A percentile compares a stretch with the other conserved stretches of the same genome.
phyloP scores from a whole-genome alignment of 2,797 vertebrate genomes.

The Amazonetta brasiliensis region DNA sequence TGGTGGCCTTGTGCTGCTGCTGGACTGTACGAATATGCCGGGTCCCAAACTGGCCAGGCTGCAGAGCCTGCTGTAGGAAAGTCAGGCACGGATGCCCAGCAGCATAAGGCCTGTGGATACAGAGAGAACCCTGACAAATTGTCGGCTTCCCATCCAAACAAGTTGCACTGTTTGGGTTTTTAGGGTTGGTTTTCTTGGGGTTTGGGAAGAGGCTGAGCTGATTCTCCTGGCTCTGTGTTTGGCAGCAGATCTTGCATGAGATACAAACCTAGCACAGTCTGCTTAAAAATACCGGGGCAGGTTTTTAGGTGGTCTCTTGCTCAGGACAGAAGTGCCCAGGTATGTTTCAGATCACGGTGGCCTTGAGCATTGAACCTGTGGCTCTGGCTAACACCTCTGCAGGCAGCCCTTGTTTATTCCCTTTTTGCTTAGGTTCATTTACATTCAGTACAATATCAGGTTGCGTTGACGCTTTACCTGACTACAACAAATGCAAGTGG shows the following conservation, averaged over 20 bases:
- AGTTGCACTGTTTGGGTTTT: neutral
- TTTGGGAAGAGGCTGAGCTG: neutral
- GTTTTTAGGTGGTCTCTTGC: neutral
- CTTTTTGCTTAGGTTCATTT: constrained; percentile 30
- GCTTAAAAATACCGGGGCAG: neutral
- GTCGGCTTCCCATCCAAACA: neutral
- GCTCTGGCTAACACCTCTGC: neutral
- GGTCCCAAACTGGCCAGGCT: neutral
- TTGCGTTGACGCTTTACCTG: constrained; percentile 6
- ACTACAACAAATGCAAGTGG: neutral
- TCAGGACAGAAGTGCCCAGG: neutral
- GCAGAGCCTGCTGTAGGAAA: neutral
- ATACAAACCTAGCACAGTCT: neutral
- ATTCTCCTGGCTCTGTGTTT: neutral
- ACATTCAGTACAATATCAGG: neutral
- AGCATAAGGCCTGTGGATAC: neutral
- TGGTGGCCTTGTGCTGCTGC: neutral
- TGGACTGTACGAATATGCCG: neutral
- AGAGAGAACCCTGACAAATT: neutral
- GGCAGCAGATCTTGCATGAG: neutral
- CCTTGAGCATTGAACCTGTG: neutral
- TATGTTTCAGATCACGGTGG: neutral
- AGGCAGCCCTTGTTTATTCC: constrained; percentile 4
- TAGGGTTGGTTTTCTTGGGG: neutral
- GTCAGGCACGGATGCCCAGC: rapidly evolving